These are phyloP conservation scores for Phorcus lineatus DNA, from an alignment of 2,888 invertebrate genomes.

Conservation along the genomic window DNA sequence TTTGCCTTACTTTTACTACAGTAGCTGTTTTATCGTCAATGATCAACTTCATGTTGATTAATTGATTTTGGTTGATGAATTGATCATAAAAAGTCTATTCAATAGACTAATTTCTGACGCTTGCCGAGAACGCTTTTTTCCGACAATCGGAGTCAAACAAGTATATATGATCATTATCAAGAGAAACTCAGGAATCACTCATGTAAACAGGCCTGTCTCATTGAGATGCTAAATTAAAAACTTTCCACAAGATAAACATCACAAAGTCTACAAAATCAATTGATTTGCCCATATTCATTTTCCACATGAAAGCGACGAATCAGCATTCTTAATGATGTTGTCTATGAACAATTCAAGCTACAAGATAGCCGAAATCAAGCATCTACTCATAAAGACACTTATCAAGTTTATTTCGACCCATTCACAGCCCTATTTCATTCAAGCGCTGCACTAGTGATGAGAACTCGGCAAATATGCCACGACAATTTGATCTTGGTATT, in stretches of 20 bases:
- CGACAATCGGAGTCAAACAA: too few species aligned
- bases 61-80: too few species aligned
- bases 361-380: not conserved
- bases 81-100: too few species aligned
- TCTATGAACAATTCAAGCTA: not conserved
- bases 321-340: not conserved
- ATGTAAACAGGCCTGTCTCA: not conserved
- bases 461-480: not conserved
- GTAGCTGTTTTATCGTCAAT: too few species aligned
- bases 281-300: constrained; percentile 1
- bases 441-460: not conserved
- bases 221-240: not conserved
- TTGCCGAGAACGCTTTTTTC: too few species aligned
- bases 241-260: constrained; percentile 5
- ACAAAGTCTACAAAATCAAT: constrained; percentile 11
- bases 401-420: not conserved
- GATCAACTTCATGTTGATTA: too few species aligned
- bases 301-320: constrained; percentile 1
- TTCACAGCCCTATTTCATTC: not conserved
- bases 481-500: not conserved
- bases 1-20: too few species aligned
- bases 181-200: not conserved
- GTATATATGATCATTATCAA: too few species aligned
- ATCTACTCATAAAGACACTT: not conserved
- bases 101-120: too few species aligned